Conservation (phyloP, 23 tunicate species). For the Clavelina lepadiformis region DNA sequence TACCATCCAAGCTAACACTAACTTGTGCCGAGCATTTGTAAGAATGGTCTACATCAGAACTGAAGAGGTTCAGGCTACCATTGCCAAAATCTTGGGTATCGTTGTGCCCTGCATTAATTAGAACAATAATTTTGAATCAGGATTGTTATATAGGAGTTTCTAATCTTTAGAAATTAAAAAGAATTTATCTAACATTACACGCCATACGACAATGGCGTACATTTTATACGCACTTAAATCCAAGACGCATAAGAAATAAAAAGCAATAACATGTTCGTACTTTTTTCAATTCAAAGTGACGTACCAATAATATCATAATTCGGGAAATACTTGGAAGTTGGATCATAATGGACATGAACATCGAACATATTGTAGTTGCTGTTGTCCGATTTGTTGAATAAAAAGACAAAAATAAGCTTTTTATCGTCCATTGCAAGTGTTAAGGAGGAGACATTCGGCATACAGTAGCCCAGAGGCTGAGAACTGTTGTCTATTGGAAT, state of each 20-base stretch:
- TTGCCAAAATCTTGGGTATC: too few relatives aligned
- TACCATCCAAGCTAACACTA: conserved; percentile 15
- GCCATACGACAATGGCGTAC: too few relatives aligned
- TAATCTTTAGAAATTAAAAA: too few relatives aligned
- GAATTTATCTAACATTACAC: too few relatives aligned
- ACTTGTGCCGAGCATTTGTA: conserved; percentile 54
- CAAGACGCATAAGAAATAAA: too few relatives aligned
- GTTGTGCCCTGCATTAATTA: too few relatives aligned
- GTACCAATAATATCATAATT: conserved; percentile 8
- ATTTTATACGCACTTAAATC: too few relatives aligned
- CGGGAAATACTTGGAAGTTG: conserved; percentile 70
- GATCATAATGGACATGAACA: conserved; percentile 22
- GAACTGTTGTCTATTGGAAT: conserved; percentile 29
- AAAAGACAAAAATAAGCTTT: conserved; percentile 46
- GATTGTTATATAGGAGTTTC: too few relatives aligned
- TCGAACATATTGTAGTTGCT: conserved; percentile 21
- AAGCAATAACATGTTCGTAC: neutral
- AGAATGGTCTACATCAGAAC: conserved; percentile 42
- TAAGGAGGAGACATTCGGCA: conserved; percentile 35
- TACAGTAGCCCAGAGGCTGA: too few relatives aligned
- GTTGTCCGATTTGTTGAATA: conserved; percentile 44
- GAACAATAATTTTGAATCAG: too few relatives aligned
- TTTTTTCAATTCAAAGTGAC: neutral
- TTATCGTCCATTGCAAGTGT: conserved; percentile 30
- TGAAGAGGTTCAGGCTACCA: conserved; percentile 34